A percentile compares a stretch with the other conserved stretches of the same genome.
phyloP scores from a whole-genome alignment of 2,797 vertebrate genomes.

The Mallotus villosus region DNA sequence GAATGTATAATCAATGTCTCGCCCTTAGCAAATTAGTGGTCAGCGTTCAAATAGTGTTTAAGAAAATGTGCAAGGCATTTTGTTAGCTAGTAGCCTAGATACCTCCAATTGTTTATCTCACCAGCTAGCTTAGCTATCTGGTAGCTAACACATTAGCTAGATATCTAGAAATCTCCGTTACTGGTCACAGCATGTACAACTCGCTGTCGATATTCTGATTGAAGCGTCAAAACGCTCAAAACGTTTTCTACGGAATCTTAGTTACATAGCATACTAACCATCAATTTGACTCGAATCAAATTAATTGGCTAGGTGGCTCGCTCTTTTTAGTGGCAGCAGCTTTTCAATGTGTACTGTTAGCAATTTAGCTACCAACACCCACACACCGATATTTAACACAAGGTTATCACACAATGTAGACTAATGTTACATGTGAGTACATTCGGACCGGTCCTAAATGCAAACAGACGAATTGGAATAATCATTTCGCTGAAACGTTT shows the following conservation, averaged over 20 bases:
- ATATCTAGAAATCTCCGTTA: too few species aligned
- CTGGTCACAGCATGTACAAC: too few species aligned
- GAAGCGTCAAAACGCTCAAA: too few species aligned
- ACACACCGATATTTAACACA: neutral
- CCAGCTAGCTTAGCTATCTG: conserved; percentile 2
- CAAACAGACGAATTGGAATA: neutral
- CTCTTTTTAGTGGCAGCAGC: neutral
- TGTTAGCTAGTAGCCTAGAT: neutral
- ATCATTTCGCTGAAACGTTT: neutral
- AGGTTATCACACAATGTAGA: neutral
- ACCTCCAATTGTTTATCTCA: neutral
- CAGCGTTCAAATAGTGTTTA: neutral
- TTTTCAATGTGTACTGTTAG: neutral
- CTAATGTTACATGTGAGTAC: neutral
- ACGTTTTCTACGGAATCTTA: too few species aligned
- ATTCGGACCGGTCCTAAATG: neutral
- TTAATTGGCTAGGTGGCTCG: neutral
- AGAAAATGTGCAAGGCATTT: neutral
- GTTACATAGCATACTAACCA: neutral
- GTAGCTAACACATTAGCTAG: too few species aligned
- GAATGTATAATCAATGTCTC: neutral
- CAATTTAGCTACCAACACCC: neutral
- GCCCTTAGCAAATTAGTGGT: too few species aligned
- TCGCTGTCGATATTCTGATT: too few species aligned
- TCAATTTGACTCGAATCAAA: neutral